Percentiles rank a stretch among this genome's conserved stretches.
Conservation (phyloP, 2,888 invertebrate species). For the Himalopsyche anomala region DNA sequence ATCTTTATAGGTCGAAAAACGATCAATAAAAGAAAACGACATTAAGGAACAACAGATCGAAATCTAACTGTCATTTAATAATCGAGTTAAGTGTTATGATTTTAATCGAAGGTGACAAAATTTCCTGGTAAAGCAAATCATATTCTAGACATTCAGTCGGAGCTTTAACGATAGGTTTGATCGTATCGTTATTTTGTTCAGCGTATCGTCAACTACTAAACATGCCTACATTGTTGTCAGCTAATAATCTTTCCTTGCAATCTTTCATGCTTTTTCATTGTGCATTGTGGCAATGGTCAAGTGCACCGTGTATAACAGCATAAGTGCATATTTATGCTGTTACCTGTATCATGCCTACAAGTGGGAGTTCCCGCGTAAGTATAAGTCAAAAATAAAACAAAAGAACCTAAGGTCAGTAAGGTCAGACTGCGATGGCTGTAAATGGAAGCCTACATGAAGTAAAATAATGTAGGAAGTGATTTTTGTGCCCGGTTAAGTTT, state of each 20-base stretch:
- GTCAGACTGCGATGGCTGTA: neutral
- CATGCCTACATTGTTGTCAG: neutral
- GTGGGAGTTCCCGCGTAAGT: neutral
- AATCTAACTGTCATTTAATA: too few species aligned
- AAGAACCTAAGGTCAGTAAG: neutral
- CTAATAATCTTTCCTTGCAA: neutral
- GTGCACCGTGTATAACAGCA: neutral
- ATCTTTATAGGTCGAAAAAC: too few species aligned
- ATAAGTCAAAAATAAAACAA: neutral
- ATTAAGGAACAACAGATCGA: too few species aligned
- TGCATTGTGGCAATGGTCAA: neutral
- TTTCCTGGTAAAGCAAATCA: too few species aligned
- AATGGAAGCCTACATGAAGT: neutral
- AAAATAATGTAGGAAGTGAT: neutral
- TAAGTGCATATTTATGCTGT: neutral
- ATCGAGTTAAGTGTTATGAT: too few species aligned
- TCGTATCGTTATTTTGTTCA: neutral
- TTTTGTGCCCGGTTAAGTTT: too few species aligned
- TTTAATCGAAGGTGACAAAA: too few species aligned
- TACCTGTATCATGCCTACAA: neutral
- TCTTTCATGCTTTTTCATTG: conserved; percentile 9
- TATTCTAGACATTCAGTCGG: too few species aligned
- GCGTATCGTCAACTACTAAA: neutral
- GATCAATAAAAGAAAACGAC: too few species aligned
- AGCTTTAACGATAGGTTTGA: neutral